Evolutionary conservation across 2,113 vertebrate genomes (phyloP).

Genomic region (Delphinus delphis): DNA sequence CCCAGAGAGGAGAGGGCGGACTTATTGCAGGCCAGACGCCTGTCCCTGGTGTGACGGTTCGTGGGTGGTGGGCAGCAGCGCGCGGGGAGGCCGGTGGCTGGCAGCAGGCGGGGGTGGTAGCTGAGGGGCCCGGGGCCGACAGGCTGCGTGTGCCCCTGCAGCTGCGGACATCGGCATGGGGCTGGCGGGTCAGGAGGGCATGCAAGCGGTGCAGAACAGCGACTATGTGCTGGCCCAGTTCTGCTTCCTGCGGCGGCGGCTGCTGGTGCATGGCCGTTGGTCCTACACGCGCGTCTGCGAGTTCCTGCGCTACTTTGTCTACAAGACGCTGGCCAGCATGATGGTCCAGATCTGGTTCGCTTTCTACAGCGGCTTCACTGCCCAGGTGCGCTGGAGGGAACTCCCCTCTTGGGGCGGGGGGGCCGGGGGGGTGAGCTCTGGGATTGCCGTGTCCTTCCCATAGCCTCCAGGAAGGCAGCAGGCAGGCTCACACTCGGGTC

Average conservation of each 20-base stretch:
- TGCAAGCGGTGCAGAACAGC: constrained; percentile 93
- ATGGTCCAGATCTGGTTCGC: constrained; percentile 93
- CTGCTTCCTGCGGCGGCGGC: constrained; percentile 88
- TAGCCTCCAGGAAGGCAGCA: not conserved
- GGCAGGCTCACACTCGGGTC: not conserved
- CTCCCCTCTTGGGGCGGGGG: no score
- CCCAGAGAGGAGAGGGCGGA: fast-evolving
- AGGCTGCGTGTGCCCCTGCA: not conserved
- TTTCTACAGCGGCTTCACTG: constrained; percentile 91
- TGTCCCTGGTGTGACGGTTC: not conserved
- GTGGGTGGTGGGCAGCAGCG: constrained; percentile 65
- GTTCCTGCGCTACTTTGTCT: constrained; percentile 93
- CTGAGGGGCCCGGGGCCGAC: fast-evolving
- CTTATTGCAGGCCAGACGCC: not conserved
- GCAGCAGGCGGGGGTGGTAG: not conserved
- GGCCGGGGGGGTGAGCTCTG: no score
- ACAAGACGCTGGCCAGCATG: constrained; percentile 91
- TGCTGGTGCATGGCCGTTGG: constrained; percentile 95
- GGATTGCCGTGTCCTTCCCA: fast-evolving
- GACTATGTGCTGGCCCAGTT: constrained; percentile 94
- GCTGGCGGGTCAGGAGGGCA: constrained; percentile 90
- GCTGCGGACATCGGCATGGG: constrained; percentile 94
- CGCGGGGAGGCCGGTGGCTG: not conserved
- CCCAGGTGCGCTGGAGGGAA: constrained; percentile 77
- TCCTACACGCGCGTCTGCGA: constrained; percentile 90